These are phyloP conservation scores for Pempheris klunzingeri DNA, from an alignment of 2,797 vertebrate genomes.

Conservation along the genomic window DNA sequence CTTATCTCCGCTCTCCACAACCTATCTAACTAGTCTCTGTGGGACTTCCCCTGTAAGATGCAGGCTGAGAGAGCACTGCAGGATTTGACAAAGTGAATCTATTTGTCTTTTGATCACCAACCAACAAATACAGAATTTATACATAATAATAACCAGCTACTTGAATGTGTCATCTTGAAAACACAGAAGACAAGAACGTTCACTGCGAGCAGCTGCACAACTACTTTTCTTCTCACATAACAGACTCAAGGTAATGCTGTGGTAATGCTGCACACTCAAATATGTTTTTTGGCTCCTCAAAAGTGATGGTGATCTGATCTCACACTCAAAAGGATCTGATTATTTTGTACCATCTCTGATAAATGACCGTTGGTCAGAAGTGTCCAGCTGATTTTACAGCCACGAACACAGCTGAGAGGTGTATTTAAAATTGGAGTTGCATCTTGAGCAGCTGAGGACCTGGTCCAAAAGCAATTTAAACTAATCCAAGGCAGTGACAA, in stretches of 20 bases:
- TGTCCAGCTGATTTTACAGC: neutral
- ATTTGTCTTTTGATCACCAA: constrained; percentile 50
- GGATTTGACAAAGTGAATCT: constrained; percentile 36
- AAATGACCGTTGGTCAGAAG: neutral
- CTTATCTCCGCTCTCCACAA: neutral
- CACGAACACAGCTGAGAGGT: neutral
- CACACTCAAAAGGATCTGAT: neutral
- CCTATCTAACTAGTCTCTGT: constrained; percentile 6
- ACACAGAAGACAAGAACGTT: constrained; percentile 19
- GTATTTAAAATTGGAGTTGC: neutral
- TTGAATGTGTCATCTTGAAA: constrained; percentile 26
- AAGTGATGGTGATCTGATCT: constrained; percentile 5
- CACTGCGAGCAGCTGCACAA: neutral
- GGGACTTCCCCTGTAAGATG: neutral
- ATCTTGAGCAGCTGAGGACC: neutral
- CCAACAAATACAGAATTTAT: constrained; percentile 21
- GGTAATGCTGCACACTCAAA: neutral
- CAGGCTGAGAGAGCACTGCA: constrained; percentile 17
- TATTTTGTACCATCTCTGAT: neutral
- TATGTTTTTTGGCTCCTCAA: neutral
- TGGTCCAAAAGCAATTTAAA: neutral
- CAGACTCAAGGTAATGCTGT: neutral
- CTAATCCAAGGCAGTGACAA: neutral
- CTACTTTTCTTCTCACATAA: neutral
- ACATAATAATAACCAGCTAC: constrained; percentile 20